A percentile compares a stretch with the other conserved stretches of the same genome.
Evolutionary conservation across 2,797 vertebrate species (phyloP).

Genomic region (Carcharodon carcharias): DNA sequence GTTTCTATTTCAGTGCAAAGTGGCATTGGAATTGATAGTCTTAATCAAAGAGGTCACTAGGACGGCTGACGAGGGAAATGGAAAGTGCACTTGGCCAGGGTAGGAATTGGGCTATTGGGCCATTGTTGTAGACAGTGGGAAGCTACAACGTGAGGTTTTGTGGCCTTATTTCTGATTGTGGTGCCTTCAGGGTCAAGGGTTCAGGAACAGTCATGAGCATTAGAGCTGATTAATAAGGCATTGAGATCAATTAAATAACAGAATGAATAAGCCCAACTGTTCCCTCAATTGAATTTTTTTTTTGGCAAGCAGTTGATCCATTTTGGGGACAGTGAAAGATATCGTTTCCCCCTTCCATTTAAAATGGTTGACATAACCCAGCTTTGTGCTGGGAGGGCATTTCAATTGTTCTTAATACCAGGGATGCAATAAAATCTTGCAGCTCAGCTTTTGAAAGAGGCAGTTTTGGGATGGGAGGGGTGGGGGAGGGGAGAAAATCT

Average conservation of each 20-base stretch:
- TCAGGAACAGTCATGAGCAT: not conserved
- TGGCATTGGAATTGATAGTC: not conserved
- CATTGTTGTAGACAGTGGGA: not conserved
- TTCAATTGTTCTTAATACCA: not conserved
- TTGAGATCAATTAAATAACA: not conserved
- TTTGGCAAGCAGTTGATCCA: not conserved
- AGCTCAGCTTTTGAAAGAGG: not conserved
- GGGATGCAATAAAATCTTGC: not conserved
- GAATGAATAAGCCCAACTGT: not conserved
- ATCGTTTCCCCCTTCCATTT: not conserved
- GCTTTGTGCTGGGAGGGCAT: not conserved
- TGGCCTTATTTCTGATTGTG: not conserved
- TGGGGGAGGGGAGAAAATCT: too few species aligned
- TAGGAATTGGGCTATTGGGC: not conserved
- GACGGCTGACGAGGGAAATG: not conserved
- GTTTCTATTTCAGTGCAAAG: not conserved
- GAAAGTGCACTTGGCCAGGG: not conserved
- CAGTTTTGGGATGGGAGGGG: not conserved
- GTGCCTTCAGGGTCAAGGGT: not conserved
- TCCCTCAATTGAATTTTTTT: not conserved
- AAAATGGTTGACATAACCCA: not conserved
- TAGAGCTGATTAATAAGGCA: not conserved
- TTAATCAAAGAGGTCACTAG: not conserved
- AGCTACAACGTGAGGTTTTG: not conserved
- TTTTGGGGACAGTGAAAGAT: not conserved